phyloP scores from a whole-genome alignment of 2,888 invertebrate genomes.

The Adela reaumurella region DNA sequence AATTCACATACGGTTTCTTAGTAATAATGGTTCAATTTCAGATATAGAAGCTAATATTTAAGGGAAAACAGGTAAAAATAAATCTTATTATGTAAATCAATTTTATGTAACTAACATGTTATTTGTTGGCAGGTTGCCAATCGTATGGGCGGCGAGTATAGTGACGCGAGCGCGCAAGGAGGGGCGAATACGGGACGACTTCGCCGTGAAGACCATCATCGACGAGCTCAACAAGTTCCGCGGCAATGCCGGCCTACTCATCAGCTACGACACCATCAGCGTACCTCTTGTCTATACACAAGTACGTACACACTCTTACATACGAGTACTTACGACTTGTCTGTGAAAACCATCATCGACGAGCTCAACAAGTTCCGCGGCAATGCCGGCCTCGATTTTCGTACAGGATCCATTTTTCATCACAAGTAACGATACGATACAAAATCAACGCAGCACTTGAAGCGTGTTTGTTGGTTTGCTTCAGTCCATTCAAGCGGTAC shows the following conservation, averaged over 20 bases:
- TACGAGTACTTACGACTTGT: too few species aligned
- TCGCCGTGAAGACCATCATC: slow-evolving; percentile 87
- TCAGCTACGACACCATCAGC: slow-evolving; percentile 76
- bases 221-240: slow-evolving; percentile 84
- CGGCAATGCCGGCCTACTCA: slow-evolving; percentile 70
- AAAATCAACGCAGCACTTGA: too few species aligned
- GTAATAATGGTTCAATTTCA: not conserved
- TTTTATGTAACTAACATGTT: slow-evolving; percentile 1
- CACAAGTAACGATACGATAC: too few species aligned
- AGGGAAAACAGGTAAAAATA: not conserved
- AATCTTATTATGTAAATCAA: not conserved
- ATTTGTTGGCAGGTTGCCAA: slow-evolving; percentile 63
- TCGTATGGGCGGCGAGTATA: slow-evolving; percentile 89
- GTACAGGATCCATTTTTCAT: too few species aligned
- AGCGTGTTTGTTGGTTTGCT: too few species aligned
- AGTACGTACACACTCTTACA: too few species aligned
- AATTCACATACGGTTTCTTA: slow-evolving; percentile 8
- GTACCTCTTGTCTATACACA: slow-evolving; percentile 82
- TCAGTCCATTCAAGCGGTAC: too few species aligned
- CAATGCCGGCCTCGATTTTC: slow-evolving; percentile 73
- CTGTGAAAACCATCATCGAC: slow-evolving; percentile 86
- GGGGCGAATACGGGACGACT: slow-evolving; percentile 85
- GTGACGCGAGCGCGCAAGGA: slow-evolving; percentile 87
- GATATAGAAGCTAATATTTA: too few species aligned
- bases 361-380: slow-evolving; percentile 82